Percentiles rank a stretch among this genome's conserved stretches.
phyloP scores from a whole-genome alignment of 1,140 invertebrate species.

The Heliconius hermathena region DNA sequence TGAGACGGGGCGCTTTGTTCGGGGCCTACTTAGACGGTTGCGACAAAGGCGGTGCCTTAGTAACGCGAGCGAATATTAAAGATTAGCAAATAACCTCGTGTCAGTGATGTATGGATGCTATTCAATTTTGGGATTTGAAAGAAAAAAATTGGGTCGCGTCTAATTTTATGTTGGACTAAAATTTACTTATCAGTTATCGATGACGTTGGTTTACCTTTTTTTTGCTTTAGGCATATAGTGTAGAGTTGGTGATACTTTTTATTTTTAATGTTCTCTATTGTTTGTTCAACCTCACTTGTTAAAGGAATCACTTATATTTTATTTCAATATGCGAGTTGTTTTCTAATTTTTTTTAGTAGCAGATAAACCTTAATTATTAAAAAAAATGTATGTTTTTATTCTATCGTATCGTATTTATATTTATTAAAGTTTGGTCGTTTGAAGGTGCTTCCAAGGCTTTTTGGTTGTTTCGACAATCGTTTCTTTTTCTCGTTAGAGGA shows the following conservation, averaged over 20 bases:
- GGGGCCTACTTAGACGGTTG: constrained; percentile 46
- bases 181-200: background rate
- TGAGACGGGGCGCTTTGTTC: constrained; percentile 50
- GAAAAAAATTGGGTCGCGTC: background rate
- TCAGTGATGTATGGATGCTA: constrained; percentile 12
- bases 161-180: background rate
- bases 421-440: background rate
- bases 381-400: background rate
- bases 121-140: background rate
- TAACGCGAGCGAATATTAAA: constrained; percentile 26
- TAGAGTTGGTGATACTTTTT: background rate
- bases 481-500: constrained; percentile 32
- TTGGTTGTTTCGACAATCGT: constrained; percentile 43
- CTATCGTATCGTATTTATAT: background rate
- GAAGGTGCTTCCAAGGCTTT: background rate
- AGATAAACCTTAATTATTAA: background rate
- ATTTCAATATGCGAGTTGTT: no score
- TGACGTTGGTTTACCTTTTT: no score
- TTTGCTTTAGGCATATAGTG: background rate
- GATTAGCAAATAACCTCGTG: constrained; percentile 10
- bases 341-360: no score
- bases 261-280: no score
- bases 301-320: no score
- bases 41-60: constrained; percentile 30
- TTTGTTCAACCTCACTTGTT: no score